Evolutionary conservation across 1,140 invertebrate genomes (phyloP), one percentile per base, ranked within the genome.

Genomic region (Rhagoletis zephyria): DNA sequence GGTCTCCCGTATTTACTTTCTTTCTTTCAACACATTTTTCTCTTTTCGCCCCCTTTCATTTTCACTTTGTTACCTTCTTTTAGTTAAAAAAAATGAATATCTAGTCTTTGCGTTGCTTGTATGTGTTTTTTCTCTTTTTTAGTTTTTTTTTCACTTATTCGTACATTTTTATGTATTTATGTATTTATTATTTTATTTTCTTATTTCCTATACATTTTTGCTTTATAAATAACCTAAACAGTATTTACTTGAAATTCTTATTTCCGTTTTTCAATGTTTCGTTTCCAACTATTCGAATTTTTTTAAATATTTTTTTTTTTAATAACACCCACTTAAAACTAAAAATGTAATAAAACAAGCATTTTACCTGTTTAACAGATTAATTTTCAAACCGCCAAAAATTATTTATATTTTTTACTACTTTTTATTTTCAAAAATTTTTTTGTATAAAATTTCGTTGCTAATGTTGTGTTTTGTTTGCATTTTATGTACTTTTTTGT

Each of bases 61-160:
- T 63, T 63, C 61, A 16, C 67, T 16, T 48, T 74, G 1, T 45
- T 74, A 4, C 4, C 4, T 48, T 45, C 14, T 10, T n/a, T 74
- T 74, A 10, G 6, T 74, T 45, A 4, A 48, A 30, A 59, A 59
- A 81, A 56, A 81, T 81, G 56, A 56, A 86, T 60, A 86, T 42
- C 30, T 86, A 61, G 85, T 61, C 85, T 86, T 86, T 61, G 59
- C 85, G 85, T 86, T 86, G 59, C 63, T 56, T 77, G 67, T 77
- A 87, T 87, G 9, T n/a, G 14, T 87, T 51, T 67, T n/a, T 70
- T 51, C 40, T 16, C n/a, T 63, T 86, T 16, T 42, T 56, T 5
- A 10, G 51, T n/a, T 86, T 56, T n/a, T n/a, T 70, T 70, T 2
- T 14, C 10, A 9, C 5, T 12, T 6, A 77, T 2, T 56, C 48